Base-by-base conservation (phyloP, 2,888 invertebrate genomes). In the Drosophila histrio region DNA sequence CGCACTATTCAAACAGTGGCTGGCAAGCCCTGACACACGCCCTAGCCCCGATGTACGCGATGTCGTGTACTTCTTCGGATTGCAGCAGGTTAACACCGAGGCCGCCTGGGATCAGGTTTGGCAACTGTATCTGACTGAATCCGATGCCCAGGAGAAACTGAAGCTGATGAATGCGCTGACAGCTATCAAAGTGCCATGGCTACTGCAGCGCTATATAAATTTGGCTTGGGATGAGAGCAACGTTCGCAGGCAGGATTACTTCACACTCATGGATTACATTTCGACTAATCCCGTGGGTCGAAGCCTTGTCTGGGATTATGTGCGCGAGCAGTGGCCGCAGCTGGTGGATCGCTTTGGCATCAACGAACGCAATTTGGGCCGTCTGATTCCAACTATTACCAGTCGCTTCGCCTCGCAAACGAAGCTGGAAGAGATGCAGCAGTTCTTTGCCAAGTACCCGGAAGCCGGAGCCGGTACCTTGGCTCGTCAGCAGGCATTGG, bases 381-480 rank as follows among this genome's bases (percentile, higher is more conserved):
- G 94, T 44, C 83, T 97, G 72, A 94, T 98, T 57, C 95, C 96
- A 0, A 91, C 92, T 0, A 94, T 97, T 47, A 95, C 96, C 0
- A 89, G 89, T 1, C 92, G 92, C 0, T 98, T 97, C 88, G 93
- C 94, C 6, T 95, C 95, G 0, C 92, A 94, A 54, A 91, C 93
- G 0, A 95, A 95, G 89, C 92, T 97, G 0, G 91, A 94, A 70
- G 97, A 98, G 94, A 95, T 97, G 93, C 92, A 95, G 80, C 91
- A 92, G 0, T 97, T 98, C 92, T 97, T 97, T 89, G 92, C 91
- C 0, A 93, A 94, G 80, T 95, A 97, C 90, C 97, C 97, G 0
- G 95, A 97, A 0, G 97, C 96, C 0, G 98, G 98, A 0, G 97
- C 98, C 1, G 98, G 98, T 0, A 95, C 93, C 26, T 91, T 94